Base-by-base conservation (phyloP, 2,888 invertebrate species). In the Pterobdella sp. region DNA sequence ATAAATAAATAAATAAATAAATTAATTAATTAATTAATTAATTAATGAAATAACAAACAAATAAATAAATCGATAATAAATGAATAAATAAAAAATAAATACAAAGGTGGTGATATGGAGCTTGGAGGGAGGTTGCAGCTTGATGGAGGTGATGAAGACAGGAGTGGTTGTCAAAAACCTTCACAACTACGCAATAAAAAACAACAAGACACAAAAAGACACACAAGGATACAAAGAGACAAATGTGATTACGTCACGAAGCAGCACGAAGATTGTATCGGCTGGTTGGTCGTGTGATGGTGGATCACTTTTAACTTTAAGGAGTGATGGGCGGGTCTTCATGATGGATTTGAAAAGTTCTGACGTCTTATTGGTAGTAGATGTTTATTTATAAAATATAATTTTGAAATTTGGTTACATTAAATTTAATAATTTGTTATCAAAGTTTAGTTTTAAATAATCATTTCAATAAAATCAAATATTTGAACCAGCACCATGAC, bases 71-170 rank as follows among this genome's bases (percentile, higher is more conserved):
- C n/a, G n/a, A n/a, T n/a, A n/a, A n/a, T n/a, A n/a, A n/a, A n/a
- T n/a, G n/a, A n/a, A n/a, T n/a, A n/a, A n/a, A n/a, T n/a, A n/a
- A n/a, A n/a, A n/a, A n/a, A n/a, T n/a, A n/a, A n/a, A n/a, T n/a
- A n/a, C n/a, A n/a, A 22, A 56, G 60, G 60, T n/a, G 60, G 60
- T 56, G 60, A 26, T 56, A 3, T 56, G 60, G 60, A 56, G 26
- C 60, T 22, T 56, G 60, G 60, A 4, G 7, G 10, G 26, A n/a
- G 60, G 14, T 22, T 56, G 60, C 26, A n/a, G 4, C 3, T 26
- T 56, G n/a, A 26, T 56, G n/a, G n/a, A n/a, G n/a, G n/a, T 56
- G 10, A 26, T 56, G 60, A 4, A 22, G 3, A 26, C 60, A 26
- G 60, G 60, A 4, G 60, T 56, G 4, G 60, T 56, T 3, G 4